A percentile compares a stretch with the other conserved stretches of the same genome.
Evolutionary conservation across 2,113 vertebrate genomes (phyloP).

Genomic region (Rhineura floridana): DNA sequence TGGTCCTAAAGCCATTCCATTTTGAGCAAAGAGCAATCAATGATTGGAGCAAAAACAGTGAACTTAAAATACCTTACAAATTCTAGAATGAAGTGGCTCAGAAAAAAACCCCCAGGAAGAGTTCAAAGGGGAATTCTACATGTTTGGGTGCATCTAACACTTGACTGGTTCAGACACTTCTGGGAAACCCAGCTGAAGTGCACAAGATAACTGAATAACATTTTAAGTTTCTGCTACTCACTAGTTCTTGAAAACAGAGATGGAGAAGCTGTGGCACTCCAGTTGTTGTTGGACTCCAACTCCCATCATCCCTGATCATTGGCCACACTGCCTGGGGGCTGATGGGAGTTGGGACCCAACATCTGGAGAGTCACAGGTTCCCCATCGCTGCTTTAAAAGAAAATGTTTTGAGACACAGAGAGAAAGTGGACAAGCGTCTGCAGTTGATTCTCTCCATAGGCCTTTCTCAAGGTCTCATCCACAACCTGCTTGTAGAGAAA

Average conservation of each 20-base stretch:
- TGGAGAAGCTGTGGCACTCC: not conserved
- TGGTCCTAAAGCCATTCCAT: not conserved
- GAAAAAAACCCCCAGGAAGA: not conserved
- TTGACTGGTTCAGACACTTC: not conserved
- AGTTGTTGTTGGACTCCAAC: not conserved
- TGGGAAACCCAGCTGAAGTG: not conserved
- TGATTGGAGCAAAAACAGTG: not conserved
- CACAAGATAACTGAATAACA: not conserved
- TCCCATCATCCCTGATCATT: not conserved
- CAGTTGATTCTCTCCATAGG: not conserved
- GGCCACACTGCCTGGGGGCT: not conserved
- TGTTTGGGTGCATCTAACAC: not conserved
- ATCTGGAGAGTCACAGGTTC: not conserved
- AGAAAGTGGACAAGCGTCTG: not conserved
- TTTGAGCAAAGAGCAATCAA: too few species aligned
- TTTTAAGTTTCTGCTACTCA: not conserved
- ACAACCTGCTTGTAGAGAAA: fast-evolving
- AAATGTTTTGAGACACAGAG: not conserved
- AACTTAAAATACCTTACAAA: not conserved
- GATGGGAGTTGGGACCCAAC: not conserved
- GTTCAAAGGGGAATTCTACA: not conserved
- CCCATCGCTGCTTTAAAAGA: not conserved
- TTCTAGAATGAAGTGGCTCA: not conserved
- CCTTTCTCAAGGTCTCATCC: too few species aligned
- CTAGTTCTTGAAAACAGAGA: not conserved